These are phyloP conservation scores for Drosophila burlai DNA, from an alignment of 1,140 invertebrate genomes.

Conservation along the genomic window DNA sequence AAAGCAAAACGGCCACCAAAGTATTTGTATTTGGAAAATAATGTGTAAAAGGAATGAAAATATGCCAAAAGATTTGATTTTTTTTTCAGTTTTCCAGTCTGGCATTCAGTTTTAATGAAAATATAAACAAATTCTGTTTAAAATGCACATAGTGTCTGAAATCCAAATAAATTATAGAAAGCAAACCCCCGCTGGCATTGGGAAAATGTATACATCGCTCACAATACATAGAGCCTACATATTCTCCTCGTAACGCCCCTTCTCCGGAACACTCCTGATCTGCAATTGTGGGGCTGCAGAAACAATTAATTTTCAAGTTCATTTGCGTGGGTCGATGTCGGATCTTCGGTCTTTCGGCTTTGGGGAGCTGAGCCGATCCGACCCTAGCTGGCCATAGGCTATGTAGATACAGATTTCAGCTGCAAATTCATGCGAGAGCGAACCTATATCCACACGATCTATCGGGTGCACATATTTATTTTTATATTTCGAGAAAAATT, in stretches of 20 bases:
- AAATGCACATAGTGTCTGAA: constrained; percentile 38
- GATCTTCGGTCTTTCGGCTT: not conserved
- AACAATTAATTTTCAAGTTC: constrained; percentile 81
- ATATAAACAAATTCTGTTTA: constrained; percentile 63
- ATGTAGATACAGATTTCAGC: constrained; percentile 46
- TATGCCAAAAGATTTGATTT: not conserved
- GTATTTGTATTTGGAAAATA: constrained; percentile 5
- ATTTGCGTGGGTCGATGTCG: constrained; percentile 64
- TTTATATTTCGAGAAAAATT: constrained; percentile 78
- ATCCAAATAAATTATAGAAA: constrained; percentile 67
- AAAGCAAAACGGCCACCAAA: constrained; percentile 11
- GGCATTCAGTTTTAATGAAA: constrained; percentile 62
- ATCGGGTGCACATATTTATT: constrained; percentile 68
- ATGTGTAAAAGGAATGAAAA: not conserved
- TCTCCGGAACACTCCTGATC: constrained; percentile 12
- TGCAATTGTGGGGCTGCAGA: constrained; percentile 61
- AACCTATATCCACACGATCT: constrained; percentile 26
- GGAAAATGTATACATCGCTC: constrained; percentile 22
- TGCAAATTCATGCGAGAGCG: constrained; percentile 47
- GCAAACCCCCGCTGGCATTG: constrained; percentile 61
- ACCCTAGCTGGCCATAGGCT: constrained; percentile 48
- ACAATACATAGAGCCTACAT: constrained; percentile 22
- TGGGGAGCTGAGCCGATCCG: constrained; percentile 15
- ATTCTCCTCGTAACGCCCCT: constrained; percentile 1
- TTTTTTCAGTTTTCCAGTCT: constrained; percentile 33